phyloP scores from a whole-genome alignment of 2,888 invertebrate species.

The Coenonympha arcania region DNA sequence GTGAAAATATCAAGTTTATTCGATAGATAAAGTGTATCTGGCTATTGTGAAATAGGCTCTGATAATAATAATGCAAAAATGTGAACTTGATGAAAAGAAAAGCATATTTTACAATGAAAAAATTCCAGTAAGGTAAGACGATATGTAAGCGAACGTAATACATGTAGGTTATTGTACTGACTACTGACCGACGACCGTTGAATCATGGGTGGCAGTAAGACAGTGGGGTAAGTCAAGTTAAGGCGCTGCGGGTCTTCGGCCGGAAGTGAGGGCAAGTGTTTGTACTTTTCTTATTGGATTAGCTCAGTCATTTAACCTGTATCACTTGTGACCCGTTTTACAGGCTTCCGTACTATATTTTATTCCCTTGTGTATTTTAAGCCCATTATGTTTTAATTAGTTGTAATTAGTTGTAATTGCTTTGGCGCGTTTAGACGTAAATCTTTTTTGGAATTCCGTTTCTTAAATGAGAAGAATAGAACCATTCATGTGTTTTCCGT shows the following conservation, averaged over 20 bases:
- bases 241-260: conserved; percentile 66
- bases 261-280: conserved; percentile 69
- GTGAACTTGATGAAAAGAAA: neutral
- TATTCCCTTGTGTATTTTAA: conserved; percentile 26
- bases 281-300: conserved; percentile 73
- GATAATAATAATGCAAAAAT: no score
- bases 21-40: no score
- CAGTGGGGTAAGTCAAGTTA: conserved; percentile 62
- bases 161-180: conserved; percentile 29
- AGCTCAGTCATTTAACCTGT: conserved; percentile 67
- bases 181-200: no score
- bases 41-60: no score
- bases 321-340: conserved; percentile 66
- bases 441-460: no score
- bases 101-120: conserved; percentile 1
- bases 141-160: conserved; percentile 21
- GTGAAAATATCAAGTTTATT: no score
- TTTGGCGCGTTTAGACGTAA: conserved; percentile 12
- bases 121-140: conserved; percentile 9
- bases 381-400: conserved; percentile 25
- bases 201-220: conserved; percentile 60
- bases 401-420: conserved; percentile 22
- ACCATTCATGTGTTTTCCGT: no score
- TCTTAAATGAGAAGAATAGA: no score
- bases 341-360: conserved; percentile 52